Evolutionary conservation across 2,888 invertebrate species (phyloP), one percentile per base, ranked within the genome.

Genomic region (Agapostemon virescens): DNA sequence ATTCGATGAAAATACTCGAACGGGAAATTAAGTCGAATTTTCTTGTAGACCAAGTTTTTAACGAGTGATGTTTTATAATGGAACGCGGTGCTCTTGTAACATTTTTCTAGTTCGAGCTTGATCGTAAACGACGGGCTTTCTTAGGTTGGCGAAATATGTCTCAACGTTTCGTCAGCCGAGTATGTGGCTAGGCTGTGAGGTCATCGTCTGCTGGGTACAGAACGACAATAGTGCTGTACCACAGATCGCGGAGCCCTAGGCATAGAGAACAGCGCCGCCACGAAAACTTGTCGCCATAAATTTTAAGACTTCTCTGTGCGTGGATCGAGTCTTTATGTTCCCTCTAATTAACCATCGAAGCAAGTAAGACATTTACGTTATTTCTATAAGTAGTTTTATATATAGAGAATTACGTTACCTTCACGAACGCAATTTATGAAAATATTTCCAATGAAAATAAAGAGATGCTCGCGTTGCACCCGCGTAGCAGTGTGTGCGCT

Each of bases 111-210:
- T 72, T 82, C 36, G 38, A 79, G 72, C 36, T 81, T 58, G 45
- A 52, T 15, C 38, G 40, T 38, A 73, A 68, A 67, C 23, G 49
- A 52, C 38, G 52, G 63, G 45, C 42, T 70, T 84, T 74, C 69
- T 74, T 36, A 49, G 36, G 11, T 45, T 85, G 84, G 67, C 67
- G 84, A 84, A 85, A 84, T 78, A 71, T 77, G 61, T 85, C 36
- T 40, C 77, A 77, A 79, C 69, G 71, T 85, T 85, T 85, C 85
- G 71, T 85, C 85, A 85, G 82, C 81, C 78, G 23, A 49, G 49
- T 72, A 13, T 63, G 58, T 52, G 72, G 72, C 68, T 45, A 45
- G 71, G 33, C 72, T 74, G 40, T 79, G 82, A 82, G 80, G 82
- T 84, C 84, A 81, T 83, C 79, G 74, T 76, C 76, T 82, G 75